These are phyloP conservation scores for Diachasmimorpha longicaudata DNA, from an alignment of 1,140 invertebrate genomes.

Conservation along the genomic window DNA sequence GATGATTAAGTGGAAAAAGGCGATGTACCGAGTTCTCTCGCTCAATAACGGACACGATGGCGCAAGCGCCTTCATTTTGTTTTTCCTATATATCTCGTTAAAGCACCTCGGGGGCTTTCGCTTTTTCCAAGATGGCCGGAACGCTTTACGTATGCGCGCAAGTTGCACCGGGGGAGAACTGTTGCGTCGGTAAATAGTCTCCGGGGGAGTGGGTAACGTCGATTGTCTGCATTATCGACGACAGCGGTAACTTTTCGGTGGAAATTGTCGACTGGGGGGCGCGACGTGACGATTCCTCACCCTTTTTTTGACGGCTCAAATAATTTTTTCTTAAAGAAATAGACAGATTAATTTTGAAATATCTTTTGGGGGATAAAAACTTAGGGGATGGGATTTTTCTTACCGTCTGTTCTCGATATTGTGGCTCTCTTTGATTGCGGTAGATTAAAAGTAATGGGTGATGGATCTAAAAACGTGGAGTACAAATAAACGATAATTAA, in stretches of 20 bases:
- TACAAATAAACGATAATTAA: constrained; percentile 20
- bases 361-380: too few relatives aligned
- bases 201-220: constrained; percentile 17
- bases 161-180: background rate
- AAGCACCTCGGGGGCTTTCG: constrained; percentile 30
- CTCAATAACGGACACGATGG: constrained; percentile 53
- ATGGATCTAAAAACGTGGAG: background rate
- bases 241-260: background rate
- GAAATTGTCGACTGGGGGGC: constrained; percentile 39
- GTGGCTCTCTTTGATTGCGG: background rate
- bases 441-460: background rate
- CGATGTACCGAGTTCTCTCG: constrained; percentile 40
- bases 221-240: constrained; percentile 46
- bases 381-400: background rate
- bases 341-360: too few relatives aligned
- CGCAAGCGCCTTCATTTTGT: constrained; percentile 62
- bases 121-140: constrained; percentile 56
- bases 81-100: constrained; percentile 46
- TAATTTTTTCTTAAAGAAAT: too few relatives aligned
- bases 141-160: background rate
- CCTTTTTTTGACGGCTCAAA: background rate
- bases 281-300: constrained; percentile 31
- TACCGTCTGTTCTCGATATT: background rate
- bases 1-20: constrained; percentile 52
- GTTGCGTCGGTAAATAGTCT: constrained; percentile 45